These are phyloP conservation scores for Mamestra configurata DNA, from an alignment of 1,140 invertebrate genomes.

Conservation along the genomic window DNA sequence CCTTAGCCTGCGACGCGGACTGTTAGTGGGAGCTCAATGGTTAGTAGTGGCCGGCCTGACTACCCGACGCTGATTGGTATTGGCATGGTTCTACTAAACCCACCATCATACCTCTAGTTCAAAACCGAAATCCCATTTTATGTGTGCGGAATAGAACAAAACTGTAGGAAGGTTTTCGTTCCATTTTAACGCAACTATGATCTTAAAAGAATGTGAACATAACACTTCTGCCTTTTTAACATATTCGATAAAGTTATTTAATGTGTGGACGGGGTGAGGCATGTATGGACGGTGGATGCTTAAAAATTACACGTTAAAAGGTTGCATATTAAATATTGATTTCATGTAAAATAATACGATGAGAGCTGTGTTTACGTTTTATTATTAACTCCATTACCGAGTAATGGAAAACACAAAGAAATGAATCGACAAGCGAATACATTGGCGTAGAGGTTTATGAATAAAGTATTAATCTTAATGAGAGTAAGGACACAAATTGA, in stretches of 20 bases:
- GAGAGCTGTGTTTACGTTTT: background rate
- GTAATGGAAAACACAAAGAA: constrained; percentile 25
- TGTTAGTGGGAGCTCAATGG: background rate
- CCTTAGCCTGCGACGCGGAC: background rate
- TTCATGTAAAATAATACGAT: background rate
- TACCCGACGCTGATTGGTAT: background rate
- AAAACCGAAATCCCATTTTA: too few relatives aligned
- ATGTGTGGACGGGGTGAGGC: too few relatives aligned
- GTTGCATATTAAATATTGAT: background rate
- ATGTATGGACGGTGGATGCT: background rate
- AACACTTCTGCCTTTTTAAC: too few relatives aligned
- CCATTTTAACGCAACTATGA: too few relatives aligned
- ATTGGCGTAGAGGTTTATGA: constrained; percentile 28
- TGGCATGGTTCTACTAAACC: background rate
- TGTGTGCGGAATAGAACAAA: too few relatives aligned
- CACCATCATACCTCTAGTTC: background rate
- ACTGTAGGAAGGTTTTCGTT: too few relatives aligned
- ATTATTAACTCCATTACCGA: background rate
- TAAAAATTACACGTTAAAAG: background rate
- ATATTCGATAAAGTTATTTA: too few relatives aligned
- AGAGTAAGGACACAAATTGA: constrained; percentile 54
- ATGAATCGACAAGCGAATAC: constrained; percentile 32
- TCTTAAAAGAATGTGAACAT: too few relatives aligned
- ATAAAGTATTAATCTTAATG: constrained; percentile 52
- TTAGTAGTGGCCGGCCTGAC: background rate